Percentiles rank a stretch among this genome's conserved stretches.
phyloP scores from a whole-genome alignment of 2,888 invertebrate genomes.

The Agapetus fuscipes region DNA sequence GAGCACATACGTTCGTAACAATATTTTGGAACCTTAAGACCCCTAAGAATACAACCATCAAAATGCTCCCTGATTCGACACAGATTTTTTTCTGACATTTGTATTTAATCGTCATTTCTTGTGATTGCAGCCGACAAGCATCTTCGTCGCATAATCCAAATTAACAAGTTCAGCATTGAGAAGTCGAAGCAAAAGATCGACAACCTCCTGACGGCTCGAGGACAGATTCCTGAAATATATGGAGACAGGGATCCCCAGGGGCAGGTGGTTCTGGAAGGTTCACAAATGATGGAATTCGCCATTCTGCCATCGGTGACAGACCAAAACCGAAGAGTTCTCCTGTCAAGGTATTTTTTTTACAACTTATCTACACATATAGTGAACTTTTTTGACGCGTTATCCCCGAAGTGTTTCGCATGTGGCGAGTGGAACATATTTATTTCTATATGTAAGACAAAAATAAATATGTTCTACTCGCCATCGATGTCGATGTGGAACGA shows the following conservation, averaged over 20 bases:
- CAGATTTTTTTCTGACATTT: background rate
- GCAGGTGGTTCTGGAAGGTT: background rate
- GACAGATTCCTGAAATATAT: constrained; percentile 24
- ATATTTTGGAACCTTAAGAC: too few relatives aligned
- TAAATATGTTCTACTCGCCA: too few relatives aligned
- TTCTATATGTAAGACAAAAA: too few relatives aligned
- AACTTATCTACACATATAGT: background rate
- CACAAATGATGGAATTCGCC: constrained; percentile 21
- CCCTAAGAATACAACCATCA: background rate
- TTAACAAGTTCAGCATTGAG: constrained; percentile 16
- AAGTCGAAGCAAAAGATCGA: constrained; percentile 25
- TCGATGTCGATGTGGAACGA: too few relatives aligned
- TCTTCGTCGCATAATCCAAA: constrained; percentile 24
- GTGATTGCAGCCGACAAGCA: constrained; percentile 24
- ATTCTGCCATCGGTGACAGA: constrained; percentile 24
- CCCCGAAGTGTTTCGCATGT: too few relatives aligned
- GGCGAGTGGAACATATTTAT: too few relatives aligned
- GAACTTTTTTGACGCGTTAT: too few relatives aligned
- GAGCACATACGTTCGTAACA: too few relatives aligned
- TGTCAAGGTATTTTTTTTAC: background rate
- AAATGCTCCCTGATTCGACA: background rate
- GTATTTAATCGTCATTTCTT: background rate
- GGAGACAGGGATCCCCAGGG: constrained; percentile 9
- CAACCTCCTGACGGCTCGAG: constrained; percentile 24
- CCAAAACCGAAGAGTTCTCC: constrained; percentile 1